Conservation (phyloP, 2,113 vertebrate genomes). For the Megaceryle maxima region DNA sequence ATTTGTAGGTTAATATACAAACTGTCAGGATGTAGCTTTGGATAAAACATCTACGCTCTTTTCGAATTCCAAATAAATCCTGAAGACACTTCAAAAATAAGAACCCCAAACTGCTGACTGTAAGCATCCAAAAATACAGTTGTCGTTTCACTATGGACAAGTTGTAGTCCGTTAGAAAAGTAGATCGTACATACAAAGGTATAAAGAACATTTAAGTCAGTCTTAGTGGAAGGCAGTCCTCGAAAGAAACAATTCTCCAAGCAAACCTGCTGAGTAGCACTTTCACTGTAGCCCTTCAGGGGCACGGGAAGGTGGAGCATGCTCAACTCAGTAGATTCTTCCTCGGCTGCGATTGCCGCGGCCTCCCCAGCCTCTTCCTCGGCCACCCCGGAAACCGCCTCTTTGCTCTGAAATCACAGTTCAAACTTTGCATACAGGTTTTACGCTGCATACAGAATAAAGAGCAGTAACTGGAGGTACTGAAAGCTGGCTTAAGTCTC, state of each 20-base stretch:
- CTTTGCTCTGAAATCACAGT: conserved; percentile 87
- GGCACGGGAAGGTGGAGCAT: conserved; percentile 21
- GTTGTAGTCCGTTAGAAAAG: conserved; percentile 83
- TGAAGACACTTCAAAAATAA: conserved; percentile 74
- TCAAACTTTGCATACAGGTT: background rate
- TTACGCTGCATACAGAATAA: background rate
- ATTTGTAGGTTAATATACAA: conserved; percentile 63
- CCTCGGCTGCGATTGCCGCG: conserved; percentile 93
- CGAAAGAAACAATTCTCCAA: conserved; percentile 71
- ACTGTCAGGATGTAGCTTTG: conserved; percentile 62
- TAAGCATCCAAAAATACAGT: conserved; percentile 83
- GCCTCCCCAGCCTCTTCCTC: conserved; percentile 90
- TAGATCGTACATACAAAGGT: conserved; percentile 87
- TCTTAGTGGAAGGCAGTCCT: conserved; percentile 80
- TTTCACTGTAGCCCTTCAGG: conserved; percentile 37
- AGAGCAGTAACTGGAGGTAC: background rate
- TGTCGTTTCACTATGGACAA: conserved; percentile 78
- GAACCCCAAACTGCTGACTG: conserved; percentile 67
- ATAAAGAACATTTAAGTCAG: conserved; percentile 82
- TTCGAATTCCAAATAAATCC: conserved; percentile 63
- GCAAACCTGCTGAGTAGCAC: conserved; percentile 71
- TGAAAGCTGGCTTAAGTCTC: background rate
- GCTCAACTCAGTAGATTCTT: conserved; percentile 85
- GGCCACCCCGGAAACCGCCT: conserved; percentile 92
- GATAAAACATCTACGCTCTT: conserved; percentile 66